Evolutionary conservation across 92 coral and sea anemone genomes (phyloP), one percentile per base, ranked within the genome.

Genomic region (Porites lobata): DNA sequence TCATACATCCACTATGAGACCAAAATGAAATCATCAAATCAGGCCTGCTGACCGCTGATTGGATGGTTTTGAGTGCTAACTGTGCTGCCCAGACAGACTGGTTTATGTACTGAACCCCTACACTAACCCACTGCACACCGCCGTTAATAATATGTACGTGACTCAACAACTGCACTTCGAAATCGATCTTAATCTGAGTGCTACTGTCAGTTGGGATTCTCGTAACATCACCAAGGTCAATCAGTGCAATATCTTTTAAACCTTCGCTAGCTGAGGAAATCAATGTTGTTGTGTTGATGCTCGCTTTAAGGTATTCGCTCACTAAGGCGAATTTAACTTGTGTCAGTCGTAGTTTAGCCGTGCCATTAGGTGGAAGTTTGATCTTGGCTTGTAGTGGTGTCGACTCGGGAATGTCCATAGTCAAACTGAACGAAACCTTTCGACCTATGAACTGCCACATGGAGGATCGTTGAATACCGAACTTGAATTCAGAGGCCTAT

Each of bases 61-160:
- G 54, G 22, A 87, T 81, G 24, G 91, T 84, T 43, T 78, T 85
- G 13, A 86, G 69, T 1, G 96, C 89, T 38, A 90, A 82, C 76
- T 87, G 94, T 2, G 94, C 86, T 1, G 96, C 98, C 80, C 90
- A 95, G 32, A 95, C 87, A 6, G 94, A 82, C 32, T 74, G 78
- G 69, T 93, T 88, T 66, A 72, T 66, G 79, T 95, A 95, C 79
- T 95, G 85, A n/a, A 67, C 72, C 10, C 94, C 98, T 8, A 93
- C 78, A 14, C 98, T 91, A 8, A 87, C 91, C 98, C 98, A 95
- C 57, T 90, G 88, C 54, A 65, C 8, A 9, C 87, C 87, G 17
- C 98, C 96, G 80, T 91, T 83, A 11, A 80, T 78, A 29, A 89
- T 75, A 2, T 65, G 70, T 78, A 78, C 80, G 22, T 93, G 93